Evolutionary conservation across 2,888 invertebrate species (phyloP).

Genomic region (Petrolisthes manimaculis): DNA sequence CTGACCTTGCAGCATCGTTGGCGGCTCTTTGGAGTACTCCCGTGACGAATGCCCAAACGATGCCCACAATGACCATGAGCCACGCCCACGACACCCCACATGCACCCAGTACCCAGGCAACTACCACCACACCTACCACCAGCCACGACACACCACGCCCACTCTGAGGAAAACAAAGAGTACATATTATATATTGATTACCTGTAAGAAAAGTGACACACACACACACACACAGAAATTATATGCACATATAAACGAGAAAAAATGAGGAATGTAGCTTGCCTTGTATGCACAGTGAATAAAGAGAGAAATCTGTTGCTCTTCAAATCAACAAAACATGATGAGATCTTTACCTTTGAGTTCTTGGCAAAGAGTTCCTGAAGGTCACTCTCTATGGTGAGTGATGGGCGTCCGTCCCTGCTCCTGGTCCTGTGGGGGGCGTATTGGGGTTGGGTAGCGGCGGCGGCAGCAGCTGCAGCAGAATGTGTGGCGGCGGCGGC

Average conservation of each 20-base stretch:
- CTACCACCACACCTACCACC: conserved; percentile 66
- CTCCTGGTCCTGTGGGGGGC: background rate
- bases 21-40: conserved; percentile 69
- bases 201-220: background rate
- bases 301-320: too few species aligned
- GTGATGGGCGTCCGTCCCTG: conserved; percentile 10
- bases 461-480: conserved; percentile 8
- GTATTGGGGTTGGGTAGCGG: conserved; percentile 21
- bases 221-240: background rate
- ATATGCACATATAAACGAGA: too few species aligned
- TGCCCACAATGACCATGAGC: conserved; percentile 68
- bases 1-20: conserved; percentile 68
- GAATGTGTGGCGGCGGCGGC: background rate
- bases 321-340: background rate
- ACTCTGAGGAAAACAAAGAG: conserved; percentile 9
- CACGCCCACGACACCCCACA: conserved; percentile 70
- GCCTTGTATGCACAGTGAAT: too few species aligned
- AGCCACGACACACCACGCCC: conserved; percentile 68
- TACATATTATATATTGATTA: background rate
- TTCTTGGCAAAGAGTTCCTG: conserved; percentile 20
- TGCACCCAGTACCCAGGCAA: conserved; percentile 70
- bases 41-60: conserved; percentile 68
- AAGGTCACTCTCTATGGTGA: conserved; percentile 10
- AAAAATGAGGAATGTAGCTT: too few species aligned
- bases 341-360: conserved; percentile 29